Evolutionary conservation across 2,888 invertebrate species (phyloP).

Genomic region (Polydrusus pterygomalis): DNA sequence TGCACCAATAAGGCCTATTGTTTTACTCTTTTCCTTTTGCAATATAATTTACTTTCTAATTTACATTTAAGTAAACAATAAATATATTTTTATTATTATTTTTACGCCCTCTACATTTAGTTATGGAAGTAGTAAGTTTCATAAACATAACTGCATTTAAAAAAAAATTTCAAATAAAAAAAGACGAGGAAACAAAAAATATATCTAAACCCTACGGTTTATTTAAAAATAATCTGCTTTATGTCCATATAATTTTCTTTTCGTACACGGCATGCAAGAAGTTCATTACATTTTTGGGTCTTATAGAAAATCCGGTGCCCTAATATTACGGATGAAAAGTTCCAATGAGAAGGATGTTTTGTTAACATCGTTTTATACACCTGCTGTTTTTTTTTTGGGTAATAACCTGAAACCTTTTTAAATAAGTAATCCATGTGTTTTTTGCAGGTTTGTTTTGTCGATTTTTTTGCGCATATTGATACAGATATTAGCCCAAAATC

Average conservation of each 20-base stretch:
- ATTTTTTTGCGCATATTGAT: too few relatives aligned
- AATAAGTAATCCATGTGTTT: too few relatives aligned
- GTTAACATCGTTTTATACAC: neutral
- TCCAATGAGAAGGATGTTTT: neutral
- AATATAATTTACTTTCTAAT: too few relatives aligned
- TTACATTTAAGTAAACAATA: too few relatives aligned
- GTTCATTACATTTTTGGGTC: conserved; percentile 2
- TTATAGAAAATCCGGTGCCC: neutral
- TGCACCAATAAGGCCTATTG: too few relatives aligned
- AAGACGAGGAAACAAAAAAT: neutral
- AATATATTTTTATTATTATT: too few relatives aligned
- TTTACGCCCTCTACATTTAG: too few relatives aligned
- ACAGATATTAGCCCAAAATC: too few relatives aligned
- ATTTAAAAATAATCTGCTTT: neutral
- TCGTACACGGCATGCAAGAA: conserved; percentile 10
- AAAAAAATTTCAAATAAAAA: neutral
- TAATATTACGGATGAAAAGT: neutral
- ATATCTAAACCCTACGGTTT: neutral
- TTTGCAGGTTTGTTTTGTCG: too few relatives aligned
- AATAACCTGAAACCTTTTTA: neutral
- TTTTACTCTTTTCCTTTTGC: too few relatives aligned
- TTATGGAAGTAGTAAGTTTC: too few relatives aligned
- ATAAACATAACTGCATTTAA: too few relatives aligned
- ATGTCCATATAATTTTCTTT: neutral
- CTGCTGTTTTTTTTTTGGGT: neutral